Conservation (phyloP, 2,797 vertebrate species). For the Anabas testudineus region DNA sequence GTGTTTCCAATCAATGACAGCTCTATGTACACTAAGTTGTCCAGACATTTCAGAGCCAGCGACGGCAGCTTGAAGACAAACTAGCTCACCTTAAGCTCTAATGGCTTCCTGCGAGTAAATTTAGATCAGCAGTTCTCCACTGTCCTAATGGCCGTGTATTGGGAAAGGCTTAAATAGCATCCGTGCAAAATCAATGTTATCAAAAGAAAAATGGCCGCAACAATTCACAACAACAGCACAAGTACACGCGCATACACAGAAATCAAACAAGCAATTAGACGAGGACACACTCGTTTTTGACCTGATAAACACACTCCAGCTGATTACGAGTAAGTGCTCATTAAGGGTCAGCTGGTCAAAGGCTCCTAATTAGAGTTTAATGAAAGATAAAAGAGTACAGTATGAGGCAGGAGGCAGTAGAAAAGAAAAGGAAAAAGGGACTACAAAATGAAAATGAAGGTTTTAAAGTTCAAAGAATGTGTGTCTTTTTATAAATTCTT, state of each 20-base stretch:
- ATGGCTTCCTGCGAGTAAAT: conserved; percentile 55
- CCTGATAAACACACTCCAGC: conserved; percentile 56
- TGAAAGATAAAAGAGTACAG: conserved; percentile 62
- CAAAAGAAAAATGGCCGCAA: conserved; percentile 2
- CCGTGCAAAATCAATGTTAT: conserved; percentile 21
- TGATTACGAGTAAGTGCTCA: conserved; percentile 63
- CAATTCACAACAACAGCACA: conserved; percentile 17
- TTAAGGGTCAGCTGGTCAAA: conserved; percentile 64
- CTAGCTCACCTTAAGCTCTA: conserved; percentile 45
- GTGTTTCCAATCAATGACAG: conserved; percentile 19
- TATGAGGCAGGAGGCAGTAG: conserved; percentile 4
- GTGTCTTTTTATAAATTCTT: conserved; percentile 7
- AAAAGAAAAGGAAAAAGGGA: conserved; percentile 13
- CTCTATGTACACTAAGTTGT: conserved; percentile 19
- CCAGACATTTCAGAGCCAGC: conserved; percentile 39
- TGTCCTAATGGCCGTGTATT: neutral
- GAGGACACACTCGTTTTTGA: conserved; percentile 21
- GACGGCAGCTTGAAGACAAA: conserved; percentile 47
- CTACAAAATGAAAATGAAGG: conserved; percentile 17
- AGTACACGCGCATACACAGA: neutral
- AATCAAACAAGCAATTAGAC: conserved; percentile 36
- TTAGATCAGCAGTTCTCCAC: conserved; percentile 39
- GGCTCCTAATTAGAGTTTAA: conserved; percentile 65
- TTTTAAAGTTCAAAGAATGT: conserved; percentile 26
- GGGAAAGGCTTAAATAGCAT: conserved; percentile 30